These are phyloP conservation scores for Rapana venosa DNA, from an alignment of 2,888 invertebrate species.

Conservation along the genomic window DNA sequence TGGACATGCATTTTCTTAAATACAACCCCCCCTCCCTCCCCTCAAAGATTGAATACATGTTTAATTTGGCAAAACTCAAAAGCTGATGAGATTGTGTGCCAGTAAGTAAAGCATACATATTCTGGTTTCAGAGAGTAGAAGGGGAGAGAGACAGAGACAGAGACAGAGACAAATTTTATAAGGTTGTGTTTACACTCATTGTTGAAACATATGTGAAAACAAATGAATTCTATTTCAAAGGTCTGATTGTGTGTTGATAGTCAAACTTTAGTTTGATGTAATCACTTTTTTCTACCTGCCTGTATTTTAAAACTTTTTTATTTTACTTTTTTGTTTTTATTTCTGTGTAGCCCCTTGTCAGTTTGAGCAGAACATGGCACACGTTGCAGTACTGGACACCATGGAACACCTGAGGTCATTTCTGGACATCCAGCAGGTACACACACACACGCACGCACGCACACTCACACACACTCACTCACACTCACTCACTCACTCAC, in stretches of 20 bases:
- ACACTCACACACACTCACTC: background rate
- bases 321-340: background rate
- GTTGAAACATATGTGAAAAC: background rate
- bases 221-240: background rate
- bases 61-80: too few relatives aligned
- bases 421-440: conserved; percentile 51
- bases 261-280: background rate
- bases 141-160: too few relatives aligned
- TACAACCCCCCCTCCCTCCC: too few relatives aligned
- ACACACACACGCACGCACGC: background rate
- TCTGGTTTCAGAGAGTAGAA: too few relatives aligned
- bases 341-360: conserved; percentile 45
- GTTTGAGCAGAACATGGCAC: conserved; percentile 52
- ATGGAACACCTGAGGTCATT: conserved; percentile 51
- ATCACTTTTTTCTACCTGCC: background rate
- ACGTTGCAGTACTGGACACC: conserved; percentile 50
- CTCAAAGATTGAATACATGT: too few relatives aligned
- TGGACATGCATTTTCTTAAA: too few relatives aligned
- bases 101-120: too few relatives aligned
- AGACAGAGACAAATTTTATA: too few relatives aligned
- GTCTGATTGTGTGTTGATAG: background rate
- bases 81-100: too few relatives aligned
- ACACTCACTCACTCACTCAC: background rate
- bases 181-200: too few relatives aligned
- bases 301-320: background rate